Percentiles rank a stretch among this genome's conserved stretches.
These are phyloP conservation scores for Rhinoraja longicauda DNA, from an alignment of 2,797 vertebrate species.

Conservation along the genomic window DNA sequence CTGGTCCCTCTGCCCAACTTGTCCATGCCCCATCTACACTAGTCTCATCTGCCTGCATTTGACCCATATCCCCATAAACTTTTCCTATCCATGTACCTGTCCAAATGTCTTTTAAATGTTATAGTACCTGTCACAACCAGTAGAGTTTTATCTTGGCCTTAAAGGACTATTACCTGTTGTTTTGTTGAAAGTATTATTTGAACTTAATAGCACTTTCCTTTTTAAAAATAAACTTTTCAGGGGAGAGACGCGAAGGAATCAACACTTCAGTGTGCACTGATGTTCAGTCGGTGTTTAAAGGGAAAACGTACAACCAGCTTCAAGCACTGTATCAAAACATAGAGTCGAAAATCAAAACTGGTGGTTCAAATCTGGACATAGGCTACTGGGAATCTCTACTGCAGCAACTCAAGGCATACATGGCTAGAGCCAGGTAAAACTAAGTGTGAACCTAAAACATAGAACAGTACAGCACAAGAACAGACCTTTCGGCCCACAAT, in stretches of 20 bases:
- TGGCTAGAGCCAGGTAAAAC: slow-evolving; percentile 85
- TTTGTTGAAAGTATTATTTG: slow-evolving; percentile 2
- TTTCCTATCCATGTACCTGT: too few relatives aligned
- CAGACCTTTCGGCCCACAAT: too few relatives aligned
- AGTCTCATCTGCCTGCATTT: too few relatives aligned
- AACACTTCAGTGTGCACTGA: slow-evolving; percentile 90
- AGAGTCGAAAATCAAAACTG: slow-evolving; percentile 79
- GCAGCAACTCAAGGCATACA: slow-evolving; percentile 90
- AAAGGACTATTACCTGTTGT: background rate
- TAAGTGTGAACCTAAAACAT: background rate
- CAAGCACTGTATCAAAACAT: slow-evolving; percentile 89
- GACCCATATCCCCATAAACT: too few relatives aligned
- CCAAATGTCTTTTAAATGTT: too few relatives aligned
- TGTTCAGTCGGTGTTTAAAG: slow-evolving; percentile 90
- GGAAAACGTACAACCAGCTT: slow-evolving; percentile 93
- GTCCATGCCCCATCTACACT: too few relatives aligned
- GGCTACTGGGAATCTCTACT: slow-evolving; percentile 97
- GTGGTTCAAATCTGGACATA: slow-evolving; percentile 90
- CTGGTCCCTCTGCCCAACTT: too few relatives aligned
- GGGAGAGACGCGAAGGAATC: slow-evolving; percentile 90
- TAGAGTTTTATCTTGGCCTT: too few relatives aligned
- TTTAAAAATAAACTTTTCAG: slow-evolving; percentile 51
- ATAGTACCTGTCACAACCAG: too few relatives aligned
- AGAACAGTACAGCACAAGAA: too few relatives aligned
- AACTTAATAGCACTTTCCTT: background rate